Evolutionary conservation across 2,888 invertebrate species (phyloP), one percentile per base, ranked within the genome.

Genomic region (Falcaria lacertinaria): DNA sequence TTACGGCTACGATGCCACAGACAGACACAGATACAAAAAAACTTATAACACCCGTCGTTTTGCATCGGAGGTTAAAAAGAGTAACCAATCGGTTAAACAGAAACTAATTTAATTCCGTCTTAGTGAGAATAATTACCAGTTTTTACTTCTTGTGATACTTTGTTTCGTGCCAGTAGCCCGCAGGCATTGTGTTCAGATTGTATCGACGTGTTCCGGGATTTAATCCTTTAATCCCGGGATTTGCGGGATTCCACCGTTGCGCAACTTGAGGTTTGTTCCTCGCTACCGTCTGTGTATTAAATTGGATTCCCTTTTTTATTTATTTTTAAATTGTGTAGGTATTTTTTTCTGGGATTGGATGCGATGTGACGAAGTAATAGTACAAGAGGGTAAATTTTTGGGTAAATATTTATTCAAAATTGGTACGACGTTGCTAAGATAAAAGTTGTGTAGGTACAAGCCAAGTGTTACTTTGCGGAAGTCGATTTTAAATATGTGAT

Each of bases 141-240:
- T 37, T 25, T 37, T 37, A 19, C 37, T 37, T 22, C 8, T 28
- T 11, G n/a, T n/a, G 22, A 37, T 37, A 15, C 25, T 15, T 37
- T 15, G 25, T 37, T 37, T 37, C 37, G 17, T 14, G n/a, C 36
- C 36, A 36, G 22, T 37, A 37, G 22, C 25, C 19, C 37, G 40
- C 44, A 48, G 55, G 53, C 50, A 46, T 52, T 59, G 57, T 59
- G 56, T 54, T 43, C 42, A 32, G 56, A 59, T 55, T 55, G 59
- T 60, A 60, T 60, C 62, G 62, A 52, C 62, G 53, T 56, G 50
- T 52, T 52, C 52, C 54, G 53, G 53, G 48, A 55, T 50, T 57
- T 63, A 64, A 64, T 57, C 64, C 64, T 36, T 57, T 64, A 64
- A 64, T 64, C 60, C 62, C 56, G 61, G 60, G 42, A 46, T 54